Conservation (phyloP, 2,113 vertebrate species). For the Guaruba guarouba region DNA sequence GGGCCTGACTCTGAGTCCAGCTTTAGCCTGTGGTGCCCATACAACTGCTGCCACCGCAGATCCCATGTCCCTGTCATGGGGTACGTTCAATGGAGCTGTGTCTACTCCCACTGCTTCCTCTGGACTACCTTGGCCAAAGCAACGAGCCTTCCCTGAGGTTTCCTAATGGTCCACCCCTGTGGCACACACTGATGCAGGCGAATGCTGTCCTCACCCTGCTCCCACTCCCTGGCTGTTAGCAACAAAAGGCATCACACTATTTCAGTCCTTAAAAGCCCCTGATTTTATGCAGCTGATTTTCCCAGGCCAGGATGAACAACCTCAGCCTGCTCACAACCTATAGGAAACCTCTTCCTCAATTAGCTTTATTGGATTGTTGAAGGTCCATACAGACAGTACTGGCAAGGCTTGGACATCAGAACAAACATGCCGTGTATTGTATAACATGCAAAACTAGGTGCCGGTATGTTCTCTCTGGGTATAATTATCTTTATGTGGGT, state of each 20-base stretch:
- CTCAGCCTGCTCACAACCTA: not conserved
- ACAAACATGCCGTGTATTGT: not conserved
- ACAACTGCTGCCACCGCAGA: too few species aligned
- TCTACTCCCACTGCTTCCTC: not conserved
- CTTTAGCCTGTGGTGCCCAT: not conserved
- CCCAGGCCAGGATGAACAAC: not conserved
- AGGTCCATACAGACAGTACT: not conserved
- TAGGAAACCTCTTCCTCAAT: not conserved
- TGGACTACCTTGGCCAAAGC: not conserved
- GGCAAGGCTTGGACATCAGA: not conserved
- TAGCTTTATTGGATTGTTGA: not conserved
- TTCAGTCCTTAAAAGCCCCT: not conserved
- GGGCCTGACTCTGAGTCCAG: accelerated
- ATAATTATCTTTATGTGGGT: not conserved
- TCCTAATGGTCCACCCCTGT: not conserved
- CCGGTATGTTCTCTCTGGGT: not conserved
- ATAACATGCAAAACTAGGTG: not conserved
- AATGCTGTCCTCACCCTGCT: not conserved
- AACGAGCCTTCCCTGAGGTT: accelerated
- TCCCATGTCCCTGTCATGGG: accelerated
- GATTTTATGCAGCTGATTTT: not conserved
- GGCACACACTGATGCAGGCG: not conserved
- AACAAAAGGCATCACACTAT: not conserved
- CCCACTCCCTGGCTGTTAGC: not conserved
- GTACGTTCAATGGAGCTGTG: not conserved